phyloP scores from a whole-genome alignment of 2,113 vertebrate genomes.

The Barnardius zonarius region DNA sequence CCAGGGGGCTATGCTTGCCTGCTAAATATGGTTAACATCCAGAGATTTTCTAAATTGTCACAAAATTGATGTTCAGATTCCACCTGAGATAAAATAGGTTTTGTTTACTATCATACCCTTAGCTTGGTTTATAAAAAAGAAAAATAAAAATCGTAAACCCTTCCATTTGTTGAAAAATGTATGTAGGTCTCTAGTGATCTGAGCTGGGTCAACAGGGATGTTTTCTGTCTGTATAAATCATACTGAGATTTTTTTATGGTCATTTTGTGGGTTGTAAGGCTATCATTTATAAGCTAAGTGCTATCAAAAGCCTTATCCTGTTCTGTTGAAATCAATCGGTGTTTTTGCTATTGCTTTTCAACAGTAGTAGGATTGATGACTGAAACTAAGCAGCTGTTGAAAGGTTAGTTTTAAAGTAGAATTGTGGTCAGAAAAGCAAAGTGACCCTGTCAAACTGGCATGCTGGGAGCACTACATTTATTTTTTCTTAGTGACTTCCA shows the following conservation, averaged over 20 bases:
- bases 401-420: slow-evolving; percentile 40
- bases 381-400: slow-evolving; percentile 22
- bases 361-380: slow-evolving; percentile 16
- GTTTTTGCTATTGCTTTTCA: slow-evolving; percentile 26
- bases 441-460: slow-evolving; percentile 25
- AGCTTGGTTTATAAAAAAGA: not conserved
- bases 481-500: not conserved
- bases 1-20: not conserved
- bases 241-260: not conserved
- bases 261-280: not conserved
- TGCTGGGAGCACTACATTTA: not conserved
- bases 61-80: not conserved
- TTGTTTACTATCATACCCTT: not conserved
- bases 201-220: not conserved
- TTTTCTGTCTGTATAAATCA: slow-evolving; percentile 20
- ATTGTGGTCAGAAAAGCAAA: slow-evolving; percentile 42
- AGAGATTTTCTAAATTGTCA: not conserved
- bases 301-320: not conserved
- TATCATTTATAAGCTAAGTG: not conserved
- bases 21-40: not conserved
- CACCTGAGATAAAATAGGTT: not conserved
- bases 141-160: not conserved
- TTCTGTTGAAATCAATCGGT: not conserved
- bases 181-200: not conserved
- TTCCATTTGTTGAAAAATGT: not conserved